These are phyloP conservation scores for Ennomos erosarius DNA, from an alignment of 2,888 invertebrate genomes.

Conservation along the genomic window DNA sequence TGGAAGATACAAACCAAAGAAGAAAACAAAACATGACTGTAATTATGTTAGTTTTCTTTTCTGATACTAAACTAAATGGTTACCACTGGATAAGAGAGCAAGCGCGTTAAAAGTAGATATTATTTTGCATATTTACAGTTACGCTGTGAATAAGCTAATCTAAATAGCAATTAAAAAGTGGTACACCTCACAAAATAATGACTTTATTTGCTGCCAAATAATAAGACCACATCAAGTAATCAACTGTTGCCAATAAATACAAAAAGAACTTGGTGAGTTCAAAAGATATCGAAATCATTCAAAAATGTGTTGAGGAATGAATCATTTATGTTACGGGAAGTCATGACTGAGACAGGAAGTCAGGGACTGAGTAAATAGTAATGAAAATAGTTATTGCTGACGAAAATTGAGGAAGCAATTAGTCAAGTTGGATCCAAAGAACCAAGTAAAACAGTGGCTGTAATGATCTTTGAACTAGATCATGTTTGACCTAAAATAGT, in stretches of 20 bases:
- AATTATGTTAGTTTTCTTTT: too few species aligned
- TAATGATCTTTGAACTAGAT: constrained; percentile 1
- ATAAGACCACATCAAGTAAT: background rate
- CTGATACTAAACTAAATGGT: too few species aligned
- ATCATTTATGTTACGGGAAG: constrained; percentile 12
- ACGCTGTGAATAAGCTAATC: background rate
- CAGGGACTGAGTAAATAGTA: constrained; percentile 23
- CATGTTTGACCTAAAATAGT: constrained; percentile 9
- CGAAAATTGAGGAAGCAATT: constrained; percentile 18
- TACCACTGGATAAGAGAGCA: too few species aligned
- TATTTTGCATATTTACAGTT: too few species aligned
- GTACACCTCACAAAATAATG: constrained; percentile 5
- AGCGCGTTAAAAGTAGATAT: too few species aligned
- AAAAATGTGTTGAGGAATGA: constrained; percentile 9
- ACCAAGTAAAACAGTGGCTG: constrained; percentile 1
- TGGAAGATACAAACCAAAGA: too few species aligned
- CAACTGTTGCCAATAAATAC: constrained; percentile 2
- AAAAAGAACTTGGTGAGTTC: constrained; percentile 5
- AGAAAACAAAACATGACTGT: too few species aligned
- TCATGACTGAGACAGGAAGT: constrained; percentile 19
- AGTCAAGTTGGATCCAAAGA: constrained; percentile 1
- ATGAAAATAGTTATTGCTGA: constrained; percentile 12
- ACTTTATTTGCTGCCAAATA: background rate
- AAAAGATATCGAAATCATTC: constrained; percentile 11
- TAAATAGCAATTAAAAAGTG: constrained; percentile 15